phyloP scores from a whole-genome alignment of 2,113 vertebrate genomes.

The Barbus barbus region DNA sequence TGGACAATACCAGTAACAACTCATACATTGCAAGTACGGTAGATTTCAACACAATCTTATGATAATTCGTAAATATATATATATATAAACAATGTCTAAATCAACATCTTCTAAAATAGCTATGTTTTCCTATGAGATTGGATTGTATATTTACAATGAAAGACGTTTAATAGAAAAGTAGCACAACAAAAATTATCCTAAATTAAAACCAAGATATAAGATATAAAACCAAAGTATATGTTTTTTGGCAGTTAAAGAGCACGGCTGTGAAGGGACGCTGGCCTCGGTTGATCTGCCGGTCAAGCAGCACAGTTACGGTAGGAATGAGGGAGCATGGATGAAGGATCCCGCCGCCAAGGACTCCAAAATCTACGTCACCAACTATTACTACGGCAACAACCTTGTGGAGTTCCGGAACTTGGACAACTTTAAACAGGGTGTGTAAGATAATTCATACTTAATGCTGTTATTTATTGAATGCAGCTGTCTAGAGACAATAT shows the following conservation, averaged over 20 bases:
- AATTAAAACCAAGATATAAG: no score
- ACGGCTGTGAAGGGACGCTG: conserved; percentile 87
- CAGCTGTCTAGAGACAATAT: background rate
- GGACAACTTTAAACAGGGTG: conserved; percentile 96
- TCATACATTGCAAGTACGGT: conserved; percentile 28
- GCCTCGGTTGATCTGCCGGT: conserved; percentile 80
- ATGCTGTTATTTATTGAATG: background rate
- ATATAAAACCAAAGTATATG: no score
- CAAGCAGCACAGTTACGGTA: conserved; percentile 91
- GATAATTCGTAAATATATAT: no score
- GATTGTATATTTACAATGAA: background rate
- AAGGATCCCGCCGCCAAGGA: conserved; percentile 88
- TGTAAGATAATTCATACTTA: background rate
- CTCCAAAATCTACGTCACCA: conserved; percentile 91
- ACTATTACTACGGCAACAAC: conserved; percentile 96
- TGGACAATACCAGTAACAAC: conserved; percentile 53
- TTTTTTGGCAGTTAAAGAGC: conserved; percentile 81
- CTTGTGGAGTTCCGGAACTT: conserved; percentile 94
- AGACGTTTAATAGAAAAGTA: background rate
- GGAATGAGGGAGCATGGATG: conserved; percentile 97
- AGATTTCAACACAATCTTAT: no score
- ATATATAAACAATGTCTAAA: no score
- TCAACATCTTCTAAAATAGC: no score
- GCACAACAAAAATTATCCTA: background rate
- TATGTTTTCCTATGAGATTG: no score